Evolutionary conservation across 2,797 vertebrate genomes (phyloP), one percentile per base, ranked within the genome.

Genomic region (Megaceryle alcyon): DNA sequence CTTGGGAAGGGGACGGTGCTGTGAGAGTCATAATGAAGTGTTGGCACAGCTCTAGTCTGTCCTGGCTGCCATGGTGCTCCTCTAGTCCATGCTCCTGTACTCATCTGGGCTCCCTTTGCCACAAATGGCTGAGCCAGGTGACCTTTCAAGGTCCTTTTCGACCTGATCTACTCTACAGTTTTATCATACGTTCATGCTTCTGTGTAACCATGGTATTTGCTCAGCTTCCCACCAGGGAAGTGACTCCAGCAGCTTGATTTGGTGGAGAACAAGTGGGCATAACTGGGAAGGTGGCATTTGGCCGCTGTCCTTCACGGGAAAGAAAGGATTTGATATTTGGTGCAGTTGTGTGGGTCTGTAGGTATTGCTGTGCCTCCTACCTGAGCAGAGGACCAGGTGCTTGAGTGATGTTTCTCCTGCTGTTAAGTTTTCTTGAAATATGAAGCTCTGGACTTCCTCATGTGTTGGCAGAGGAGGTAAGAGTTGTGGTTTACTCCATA

Each of bases 181-280:
- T 68, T 56, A 0, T 59, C 2, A 0, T 39, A 4, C 0, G 0
- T 83, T 88, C 19, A 2, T 0, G 2, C 28, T 76, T 39, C 33
- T 25, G 39, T n/a, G 26, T 68, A 35, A 28, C 0, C 2, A 4
- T 57, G 65, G 21, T 59, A 59, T 57, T 82, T 37, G 64, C 69
- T 88, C 28, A 14, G 37, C 56, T 69, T 54, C 60, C 22, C 21
- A 9, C 8, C 0, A 0, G 48, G 44, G 43, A 39, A 57, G 15
- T 8, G 43, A 31, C 31, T 77, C 51, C 25, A 54, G 49, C 59
- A 23, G 43, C 1, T 9, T 1, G 4, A 1, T 79, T 79, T 0
- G 2, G 59, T 0, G 1, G 29, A 35, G 59, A 28, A 33, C 3
- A 26, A 54, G 35, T 2, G 6, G 17, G 23, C 14, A 8, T 7